A percentile compares a stretch with the other conserved stretches of the same genome.
These are phyloP conservation scores for Trachelus troglodyta DNA, from an alignment of 2,888 invertebrate genomes.

Conservation along the genomic window DNA sequence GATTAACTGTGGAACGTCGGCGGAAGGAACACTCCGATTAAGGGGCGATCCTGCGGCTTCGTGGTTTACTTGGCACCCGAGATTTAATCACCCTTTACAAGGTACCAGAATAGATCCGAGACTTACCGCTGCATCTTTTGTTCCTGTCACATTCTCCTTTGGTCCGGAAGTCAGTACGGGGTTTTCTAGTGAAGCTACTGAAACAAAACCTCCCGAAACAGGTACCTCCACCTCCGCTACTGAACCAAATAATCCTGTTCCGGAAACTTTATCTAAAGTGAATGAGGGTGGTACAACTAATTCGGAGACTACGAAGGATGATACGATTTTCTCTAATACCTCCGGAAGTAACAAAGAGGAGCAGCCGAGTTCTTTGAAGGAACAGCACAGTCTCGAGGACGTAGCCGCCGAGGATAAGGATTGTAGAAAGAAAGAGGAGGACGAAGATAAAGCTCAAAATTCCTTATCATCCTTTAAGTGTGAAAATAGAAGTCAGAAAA, in stretches of 20 bases:
- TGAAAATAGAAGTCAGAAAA: slow-evolving; percentile 40
- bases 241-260: not conserved
- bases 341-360: not conserved
- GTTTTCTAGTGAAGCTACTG: not conserved
- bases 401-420: not conserved
- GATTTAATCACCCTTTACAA: slow-evolving; percentile 53
- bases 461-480: slow-evolving; percentile 28
- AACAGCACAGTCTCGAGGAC: not conserved
- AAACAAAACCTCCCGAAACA: not conserved
- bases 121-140: slow-evolving; percentile 37
- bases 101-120: slow-evolving; percentile 46
- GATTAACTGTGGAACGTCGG: slow-evolving; percentile 55
- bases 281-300: not conserved
- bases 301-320: not conserved
- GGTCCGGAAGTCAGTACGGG: not conserved
- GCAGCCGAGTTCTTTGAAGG: not conserved
- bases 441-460: slow-evolving; percentile 15
- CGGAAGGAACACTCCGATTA: slow-evolving; percentile 46
- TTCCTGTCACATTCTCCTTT: slow-evolving; percentile 31
- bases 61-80: slow-evolving; percentile 62
- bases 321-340: not conserved
- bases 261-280: not conserved
- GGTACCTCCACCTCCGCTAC: not conserved
- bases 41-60: slow-evolving; percentile 54
- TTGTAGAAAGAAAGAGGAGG: slow-evolving; percentile 8